Conservation (phyloP, 1,140 invertebrate genomes). For the Bemisia tabaci region DNA sequence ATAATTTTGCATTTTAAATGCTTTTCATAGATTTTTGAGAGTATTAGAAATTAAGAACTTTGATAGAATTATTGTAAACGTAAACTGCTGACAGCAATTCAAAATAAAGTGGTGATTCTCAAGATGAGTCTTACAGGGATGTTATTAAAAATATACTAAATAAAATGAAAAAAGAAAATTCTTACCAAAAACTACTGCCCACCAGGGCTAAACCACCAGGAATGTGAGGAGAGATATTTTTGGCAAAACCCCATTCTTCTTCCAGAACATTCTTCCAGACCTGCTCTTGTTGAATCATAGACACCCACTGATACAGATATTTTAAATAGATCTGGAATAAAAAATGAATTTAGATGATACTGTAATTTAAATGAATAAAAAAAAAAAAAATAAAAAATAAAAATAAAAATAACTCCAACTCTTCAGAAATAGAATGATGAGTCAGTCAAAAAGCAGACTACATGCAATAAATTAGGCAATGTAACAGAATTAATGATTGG, state of each 20-base stretch:
- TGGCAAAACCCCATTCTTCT: conserved; percentile 65
- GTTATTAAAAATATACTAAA: no score
- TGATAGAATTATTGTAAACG: no score
- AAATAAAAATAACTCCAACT: conserved; percentile 8
- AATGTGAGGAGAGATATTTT: conserved; percentile 51
- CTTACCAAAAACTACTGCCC: conserved; percentile 23
- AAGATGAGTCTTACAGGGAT: no score
- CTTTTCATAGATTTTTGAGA: no score
- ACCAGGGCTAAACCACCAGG: conserved; percentile 33
- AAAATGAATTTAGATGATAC: conserved; percentile 11
- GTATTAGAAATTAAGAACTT: no score
- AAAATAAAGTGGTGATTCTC: no score
- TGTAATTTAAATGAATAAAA: no score
- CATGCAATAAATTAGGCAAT: neutral
- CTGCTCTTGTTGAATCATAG: conserved; percentile 48
- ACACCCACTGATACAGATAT: conserved; percentile 57
- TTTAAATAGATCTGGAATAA: conserved; percentile 48
- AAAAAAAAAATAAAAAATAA: neutral
- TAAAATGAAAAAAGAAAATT: neutral
- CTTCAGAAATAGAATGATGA: neutral
- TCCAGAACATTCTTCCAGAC: conserved; percentile 63
- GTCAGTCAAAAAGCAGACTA: neutral
- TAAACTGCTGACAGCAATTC: no score
- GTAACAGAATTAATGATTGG: conserved; percentile 1
- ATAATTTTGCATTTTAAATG: no score